Evolutionary conservation across 2,113 vertebrate species (phyloP).

Genomic region (Dipodomys merriami): DNA sequence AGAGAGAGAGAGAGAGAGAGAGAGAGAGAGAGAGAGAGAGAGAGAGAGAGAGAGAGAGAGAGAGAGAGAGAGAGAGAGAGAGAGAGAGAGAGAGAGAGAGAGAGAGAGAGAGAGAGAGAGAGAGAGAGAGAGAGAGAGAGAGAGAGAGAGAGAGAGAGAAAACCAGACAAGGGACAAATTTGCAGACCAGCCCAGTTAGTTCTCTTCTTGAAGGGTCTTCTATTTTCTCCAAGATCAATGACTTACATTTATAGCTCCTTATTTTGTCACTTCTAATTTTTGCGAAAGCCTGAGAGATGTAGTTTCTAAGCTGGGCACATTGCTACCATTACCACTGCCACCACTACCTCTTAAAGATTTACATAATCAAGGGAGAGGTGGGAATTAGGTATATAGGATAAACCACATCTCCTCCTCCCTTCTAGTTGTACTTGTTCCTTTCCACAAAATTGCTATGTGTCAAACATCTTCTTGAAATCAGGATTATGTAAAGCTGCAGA

Average conservation of each 20-base stretch:
- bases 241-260: background rate
- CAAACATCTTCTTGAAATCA: constrained; percentile 35
- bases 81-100: too few species aligned
- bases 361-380: background rate
- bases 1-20: too few species aligned
- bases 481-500: background rate
- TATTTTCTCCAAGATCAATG: background rate
- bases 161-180: too few species aligned
- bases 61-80: too few species aligned
- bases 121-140: too few species aligned
- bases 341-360: background rate
- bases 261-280: background rate
- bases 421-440: background rate
- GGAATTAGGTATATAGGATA: background rate
- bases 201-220: background rate
- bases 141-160: too few species aligned
- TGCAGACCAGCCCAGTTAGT: too few species aligned
- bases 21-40: too few species aligned
- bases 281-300: background rate
- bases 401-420: background rate
- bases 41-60: too few species aligned
- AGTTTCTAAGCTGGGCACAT: background rate
- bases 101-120: too few species aligned
- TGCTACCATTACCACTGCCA: background rate
- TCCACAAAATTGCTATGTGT: constrained; percentile 7